Base-by-base conservation (phyloP, 2,113 vertebrate genomes). In the Lophotis ruficrista region DNA sequence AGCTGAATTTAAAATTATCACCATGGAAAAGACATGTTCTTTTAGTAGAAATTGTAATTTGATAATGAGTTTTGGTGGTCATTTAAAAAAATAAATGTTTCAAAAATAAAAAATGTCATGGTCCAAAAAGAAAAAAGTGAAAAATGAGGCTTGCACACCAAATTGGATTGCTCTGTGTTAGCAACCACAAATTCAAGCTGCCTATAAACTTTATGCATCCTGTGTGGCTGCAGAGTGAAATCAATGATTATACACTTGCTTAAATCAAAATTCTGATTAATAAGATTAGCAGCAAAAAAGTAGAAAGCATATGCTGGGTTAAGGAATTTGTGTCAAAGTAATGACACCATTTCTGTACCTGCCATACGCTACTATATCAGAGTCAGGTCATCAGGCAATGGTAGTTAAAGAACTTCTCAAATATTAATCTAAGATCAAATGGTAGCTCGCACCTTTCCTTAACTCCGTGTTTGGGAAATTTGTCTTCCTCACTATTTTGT, bases 1-100 rank as follows among this genome's bases (percentile, higher is more conserved):
- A 87, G 81, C 31, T 65, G 38, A 83, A 65, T 37, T 79, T 65
- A 45, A 65, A 69, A 75, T 21, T 83, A 53, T 8, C 47, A 43
- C 45, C 43, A 43, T 28, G 41, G 89, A 91, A 69, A 73, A 30
- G 14, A 90, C 84, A 43, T 24, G 6, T 24, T 94, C 5, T 78
- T 30, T 65, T 69, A 57, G n/a, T 65, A 61, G 28, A 75, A 78
- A 57, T 35, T 64, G 31, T n/a, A 10, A 66, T 78, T 96, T 62
- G 8, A 27, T 88, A 53, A 21, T 35, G 37, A 66, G 10, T 24
- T 43, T 43, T 92, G 31, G 6, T 75, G 54, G 24, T 60, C 0
- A 12, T 65, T 93, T 91, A 38, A 73, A 84, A 76, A n/a, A n/a
- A n/a, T n/a, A n/a, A n/a, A n/a, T n/a, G n/a, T 86, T 85, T 90